Base-by-base conservation (phyloP, 2,113 vertebrate genomes). In the Columba livia region DNA sequence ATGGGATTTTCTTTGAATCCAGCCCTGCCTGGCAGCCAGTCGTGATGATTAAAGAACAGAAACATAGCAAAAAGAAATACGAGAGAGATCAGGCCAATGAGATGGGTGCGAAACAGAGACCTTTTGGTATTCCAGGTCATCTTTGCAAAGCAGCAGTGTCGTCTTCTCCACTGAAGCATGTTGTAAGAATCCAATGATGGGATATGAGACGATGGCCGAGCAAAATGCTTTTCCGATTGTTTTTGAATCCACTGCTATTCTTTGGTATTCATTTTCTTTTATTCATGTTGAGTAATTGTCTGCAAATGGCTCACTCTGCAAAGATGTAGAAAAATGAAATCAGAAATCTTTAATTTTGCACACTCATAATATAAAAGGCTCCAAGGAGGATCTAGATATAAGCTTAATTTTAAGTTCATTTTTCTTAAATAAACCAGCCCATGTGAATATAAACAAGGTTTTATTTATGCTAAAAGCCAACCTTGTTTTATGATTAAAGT, bases 101-200 rank as follows among this genome's bases (percentile, higher is more conserved):
- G 97, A 28, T 99, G 98, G 5, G 98, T 98, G 34, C 99, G 98
- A 90, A 99, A 99, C 38, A 99, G 98, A 38, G 99, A 99, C 90
- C 99, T 98, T 96, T 99, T 99, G 97, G 98, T 91, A 96, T 98
- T 99, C 98, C 99, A 99, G 97, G 98, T 99, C 99, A 99, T 99
- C 97, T 99, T 99, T 96, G 98, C 98, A 96, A 98, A 98, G 98
- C 98, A 99, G 97, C 98, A 99, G 92, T 99, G 98, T 83, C 99
- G 97, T 81, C 99, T 98, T 85, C 98, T 98, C 98, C 98, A 99
- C 99, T 99, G 98, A 97, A 98, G 97, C 99, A 99, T 99, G 97
- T 97, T 99, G 98, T 98, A 95, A 88, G 78, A 96, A 96, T 94
- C 97, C 97, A 80, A 16, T 69, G 74, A 29, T 85, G 96, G 62